These are phyloP conservation scores for Boleophthalmus pectinirostris DNA, from an alignment of 2,113 vertebrate species.

Conservation along the genomic window DNA sequence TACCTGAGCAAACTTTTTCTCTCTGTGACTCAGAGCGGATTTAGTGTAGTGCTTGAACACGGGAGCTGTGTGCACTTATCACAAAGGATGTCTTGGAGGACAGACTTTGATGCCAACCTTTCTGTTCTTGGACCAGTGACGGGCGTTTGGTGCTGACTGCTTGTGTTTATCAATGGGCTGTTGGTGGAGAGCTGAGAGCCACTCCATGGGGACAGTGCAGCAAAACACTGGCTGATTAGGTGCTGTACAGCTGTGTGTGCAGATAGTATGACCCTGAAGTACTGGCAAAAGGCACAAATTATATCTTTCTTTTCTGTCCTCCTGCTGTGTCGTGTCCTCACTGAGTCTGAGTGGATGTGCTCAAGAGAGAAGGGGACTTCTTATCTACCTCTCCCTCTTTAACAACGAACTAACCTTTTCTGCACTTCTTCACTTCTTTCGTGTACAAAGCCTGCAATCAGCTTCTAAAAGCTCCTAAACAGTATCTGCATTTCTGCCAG, in stretches of 20 bases:
- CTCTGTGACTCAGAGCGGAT: neutral
- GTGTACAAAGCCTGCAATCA: conserved; percentile 19
- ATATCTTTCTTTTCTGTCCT: conserved; percentile 36
- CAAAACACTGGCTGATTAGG: conserved; percentile 59
- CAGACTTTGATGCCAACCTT: conserved; percentile 13
- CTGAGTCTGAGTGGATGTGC: conserved; percentile 39
- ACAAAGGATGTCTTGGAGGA: conserved; percentile 26
- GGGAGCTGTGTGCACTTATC: conserved; percentile 5
- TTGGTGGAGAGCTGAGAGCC: conserved; percentile 35
- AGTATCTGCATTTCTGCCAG: conserved; percentile 35
- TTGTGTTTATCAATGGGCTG: conserved; percentile 53
- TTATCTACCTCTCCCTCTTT: conserved; percentile 41
- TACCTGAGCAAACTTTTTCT: neutral
- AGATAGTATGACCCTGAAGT: conserved; percentile 59
- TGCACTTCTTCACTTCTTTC: conserved; percentile 5
- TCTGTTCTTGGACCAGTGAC: neutral
- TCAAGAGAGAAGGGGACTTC: conserved; percentile 41
- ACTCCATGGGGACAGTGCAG: conserved; percentile 37
- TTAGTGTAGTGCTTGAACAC: neutral
- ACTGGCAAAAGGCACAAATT: conserved; percentile 43
- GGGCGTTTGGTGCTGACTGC: conserved; percentile 15
- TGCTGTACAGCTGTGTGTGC: conserved; percentile 48
- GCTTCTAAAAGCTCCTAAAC: conserved; percentile 18
- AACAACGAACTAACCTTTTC: conserved; percentile 36
- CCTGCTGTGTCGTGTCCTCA: neutral